These are phyloP conservation scores for Oxytorus armatus DNA, from an alignment of 2,888 invertebrate species.

Conservation along the genomic window DNA sequence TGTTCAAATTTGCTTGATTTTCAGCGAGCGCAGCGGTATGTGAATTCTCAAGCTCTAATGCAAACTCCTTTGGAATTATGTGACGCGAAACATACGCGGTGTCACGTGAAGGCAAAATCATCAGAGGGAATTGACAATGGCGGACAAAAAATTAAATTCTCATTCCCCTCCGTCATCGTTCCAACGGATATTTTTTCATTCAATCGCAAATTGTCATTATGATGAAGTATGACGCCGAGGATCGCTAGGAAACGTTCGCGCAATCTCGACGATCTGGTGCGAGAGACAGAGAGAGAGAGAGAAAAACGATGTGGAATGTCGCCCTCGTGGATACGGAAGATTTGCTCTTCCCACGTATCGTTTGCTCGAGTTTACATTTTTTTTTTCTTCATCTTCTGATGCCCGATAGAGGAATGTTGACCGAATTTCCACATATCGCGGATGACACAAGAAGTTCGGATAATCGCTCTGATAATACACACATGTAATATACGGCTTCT, in stretches of 20 bases:
- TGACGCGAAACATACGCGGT: slow-evolving; percentile 19
- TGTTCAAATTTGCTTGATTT: too few relatives aligned
- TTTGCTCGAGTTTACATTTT: slow-evolving; percentile 60
- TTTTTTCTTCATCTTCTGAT: slow-evolving; percentile 21
- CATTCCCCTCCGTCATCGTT: neutral
- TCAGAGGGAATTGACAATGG: neutral
- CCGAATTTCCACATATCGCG: slow-evolving; percentile 62
- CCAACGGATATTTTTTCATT: slow-evolving; percentile 1
- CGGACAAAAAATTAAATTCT: slow-evolving; percentile 2
- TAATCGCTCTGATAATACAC: slow-evolving; percentile 43
- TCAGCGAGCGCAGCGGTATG: too few relatives aligned
- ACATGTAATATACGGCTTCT: slow-evolving; percentile 14
- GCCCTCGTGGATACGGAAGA: slow-evolving; percentile 65
- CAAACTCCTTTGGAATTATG: neutral
- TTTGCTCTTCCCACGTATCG: slow-evolving; percentile 69
- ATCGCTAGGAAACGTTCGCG: neutral
- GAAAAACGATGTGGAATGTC: slow-evolving; percentile 45
- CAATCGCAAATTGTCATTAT: slow-evolving; percentile 39
- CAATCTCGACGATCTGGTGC: slow-evolving; percentile 27
- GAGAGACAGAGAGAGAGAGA: neutral
- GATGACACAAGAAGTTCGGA: slow-evolving; percentile 45
- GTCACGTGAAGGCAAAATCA: slow-evolving; percentile 18
- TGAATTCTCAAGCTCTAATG: neutral
- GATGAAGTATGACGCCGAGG: slow-evolving; percentile 28
- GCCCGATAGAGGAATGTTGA: slow-evolving; percentile 53